Evolutionary conservation across 1,140 invertebrate species (phyloP), one percentile per base, ranked within the genome.

Genomic region (Bombus waltoni): DNA sequence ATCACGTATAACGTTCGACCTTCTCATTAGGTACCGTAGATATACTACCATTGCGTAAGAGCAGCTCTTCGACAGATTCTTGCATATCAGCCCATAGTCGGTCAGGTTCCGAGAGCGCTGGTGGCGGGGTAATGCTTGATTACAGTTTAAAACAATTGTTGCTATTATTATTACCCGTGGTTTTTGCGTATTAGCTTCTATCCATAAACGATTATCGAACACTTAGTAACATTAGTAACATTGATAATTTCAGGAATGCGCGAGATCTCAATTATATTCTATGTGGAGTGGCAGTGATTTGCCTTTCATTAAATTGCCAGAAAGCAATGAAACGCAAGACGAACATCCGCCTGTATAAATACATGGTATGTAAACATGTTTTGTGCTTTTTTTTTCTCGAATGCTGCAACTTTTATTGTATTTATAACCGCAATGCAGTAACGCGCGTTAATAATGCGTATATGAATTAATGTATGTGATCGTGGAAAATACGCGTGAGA

Each of bases 41-140:
- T 75, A 84, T 92, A 82, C 79, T 96, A 71, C 95, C 96, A n/a
- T 96, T 96, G 40, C 94, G 96, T 66, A 97, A 96, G 94, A 96
- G 96, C 90, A 96, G 96, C 78, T 96, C 96, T 40, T 96, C 96
- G 0, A 96, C 96, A 22, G 96, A 96, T 87, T 96, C 96, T 6
- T 96, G 96, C 92, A 92, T 96, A 42, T 96, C 96, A 28, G 95
- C 96, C 32, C 96, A 96, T 85, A 96, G 96, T 89, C 94, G 96
- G 85, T 96, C 96, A 40, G 96, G 96, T 68, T 96, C 96, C 22
- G 96, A 96, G 85, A 95, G 95, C 87, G 93, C 93, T 42, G 94
- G 94, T 86, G 95, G 94, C 87, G 95, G 95, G 86, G 95, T 96
- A 95, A 90, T 92, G 66, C 74, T 81, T 35, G 22, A n/a, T 75